A percentile compares a stretch with the other conserved stretches of the same genome.
Evolutionary conservation across 2,113 vertebrate species (phyloP).

Genomic region (Lycaon pictus): DNA sequence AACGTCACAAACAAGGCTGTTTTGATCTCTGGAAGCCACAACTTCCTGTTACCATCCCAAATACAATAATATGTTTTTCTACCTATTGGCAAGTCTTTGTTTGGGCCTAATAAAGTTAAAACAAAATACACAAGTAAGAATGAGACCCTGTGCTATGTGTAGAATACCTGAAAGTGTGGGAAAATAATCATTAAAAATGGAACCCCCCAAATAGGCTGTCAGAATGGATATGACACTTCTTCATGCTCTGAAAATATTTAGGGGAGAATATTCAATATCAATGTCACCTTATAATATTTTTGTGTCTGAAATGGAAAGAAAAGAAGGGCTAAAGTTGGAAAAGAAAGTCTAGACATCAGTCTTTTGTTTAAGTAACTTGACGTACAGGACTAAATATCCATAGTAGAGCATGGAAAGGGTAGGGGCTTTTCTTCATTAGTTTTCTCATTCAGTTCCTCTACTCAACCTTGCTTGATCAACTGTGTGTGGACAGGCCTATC

Average conservation of each 20-base stretch:
- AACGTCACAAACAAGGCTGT: background rate
- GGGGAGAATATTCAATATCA: background rate
- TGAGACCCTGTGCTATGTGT: background rate
- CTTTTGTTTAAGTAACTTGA: background rate
- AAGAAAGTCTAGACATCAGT: background rate
- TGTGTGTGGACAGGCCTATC: background rate
- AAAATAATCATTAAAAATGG: background rate
- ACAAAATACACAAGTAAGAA: background rate
- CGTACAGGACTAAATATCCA: background rate
- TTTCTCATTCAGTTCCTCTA: background rate
- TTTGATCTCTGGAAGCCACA: background rate
- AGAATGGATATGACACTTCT: background rate
- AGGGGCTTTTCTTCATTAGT: background rate
- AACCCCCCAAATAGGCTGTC: background rate
- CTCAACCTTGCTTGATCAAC: constrained; percentile 40
- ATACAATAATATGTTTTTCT: background rate
- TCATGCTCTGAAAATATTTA: constrained; percentile 1
- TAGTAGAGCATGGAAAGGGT: background rate
- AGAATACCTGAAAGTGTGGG: background rate
- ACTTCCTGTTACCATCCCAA: background rate
- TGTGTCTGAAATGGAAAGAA: background rate
- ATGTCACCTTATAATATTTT: background rate
- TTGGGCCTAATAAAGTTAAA: background rate
- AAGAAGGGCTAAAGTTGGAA: background rate
- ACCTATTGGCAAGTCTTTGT: background rate